phyloP scores from a whole-genome alignment of 2,797 vertebrate genomes.

The Streptopelia turtur region DNA sequence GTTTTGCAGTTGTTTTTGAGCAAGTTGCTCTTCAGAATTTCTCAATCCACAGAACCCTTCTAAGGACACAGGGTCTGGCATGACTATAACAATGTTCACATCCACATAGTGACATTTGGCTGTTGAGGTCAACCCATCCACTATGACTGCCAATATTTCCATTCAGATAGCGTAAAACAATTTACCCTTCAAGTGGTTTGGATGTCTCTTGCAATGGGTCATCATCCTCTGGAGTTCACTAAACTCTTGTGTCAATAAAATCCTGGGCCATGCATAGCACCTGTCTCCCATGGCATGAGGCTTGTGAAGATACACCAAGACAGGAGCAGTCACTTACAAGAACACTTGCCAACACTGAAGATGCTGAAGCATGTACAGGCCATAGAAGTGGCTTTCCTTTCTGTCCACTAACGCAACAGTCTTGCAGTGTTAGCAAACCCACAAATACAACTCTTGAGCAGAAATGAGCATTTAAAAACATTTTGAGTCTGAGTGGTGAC shows the following conservation, averaged over 20 bases:
- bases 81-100: not conserved
- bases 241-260: not conserved
- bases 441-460: not conserved
- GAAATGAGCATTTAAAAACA: not conserved
- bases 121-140: not conserved
- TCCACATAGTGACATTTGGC: accelerated
- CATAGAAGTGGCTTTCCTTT: not conserved
- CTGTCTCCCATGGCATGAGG: not conserved
- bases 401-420: not conserved
- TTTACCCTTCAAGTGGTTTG: not conserved
- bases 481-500: not conserved
- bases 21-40: not conserved
- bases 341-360: not conserved
- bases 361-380: not conserved
- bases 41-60: not conserved
- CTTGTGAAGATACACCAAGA: not conserved
- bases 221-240: not conserved
- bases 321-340: accelerated
- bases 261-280: not conserved
- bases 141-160: accelerated
- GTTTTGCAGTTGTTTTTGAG: not conserved
- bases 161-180: not conserved
- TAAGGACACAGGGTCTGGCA: not conserved
- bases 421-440: not conserved
- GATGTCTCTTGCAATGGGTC: not conserved